phyloP scores from a whole-genome alignment of 2,113 vertebrate genomes.

The Hoplias malabaricus region DNA sequence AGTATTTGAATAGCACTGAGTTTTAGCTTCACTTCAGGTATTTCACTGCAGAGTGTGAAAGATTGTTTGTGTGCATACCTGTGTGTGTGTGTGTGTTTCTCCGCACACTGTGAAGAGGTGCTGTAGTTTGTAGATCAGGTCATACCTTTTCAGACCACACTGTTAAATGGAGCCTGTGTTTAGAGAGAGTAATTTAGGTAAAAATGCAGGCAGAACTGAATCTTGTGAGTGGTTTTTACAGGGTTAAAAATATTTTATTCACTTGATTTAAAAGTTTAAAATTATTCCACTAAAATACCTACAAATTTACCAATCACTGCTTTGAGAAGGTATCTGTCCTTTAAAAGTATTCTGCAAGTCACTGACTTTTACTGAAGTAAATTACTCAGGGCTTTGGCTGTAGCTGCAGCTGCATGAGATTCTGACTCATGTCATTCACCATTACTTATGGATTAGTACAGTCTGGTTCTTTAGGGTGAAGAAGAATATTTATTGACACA shows the following conservation, averaged over 20 bases:
- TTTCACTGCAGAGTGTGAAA: constrained; percentile 27
- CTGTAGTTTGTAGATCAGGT: constrained; percentile 13
- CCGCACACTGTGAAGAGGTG: constrained; percentile 30
- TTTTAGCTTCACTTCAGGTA: background rate
- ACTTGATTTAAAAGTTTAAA: no score
- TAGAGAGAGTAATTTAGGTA: constrained; percentile 32
- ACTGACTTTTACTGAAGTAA: background rate
- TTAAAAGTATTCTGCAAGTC: no score
- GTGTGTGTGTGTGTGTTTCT: constrained; percentile 30
- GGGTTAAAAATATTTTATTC: no score
- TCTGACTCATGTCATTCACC: constrained; percentile 17
- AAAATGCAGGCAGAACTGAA: background rate
- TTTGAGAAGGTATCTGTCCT: no score
- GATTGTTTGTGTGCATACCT: background rate
- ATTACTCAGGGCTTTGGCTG: background rate
- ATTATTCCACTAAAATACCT: no score
- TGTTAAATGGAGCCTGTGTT: constrained; percentile 39
- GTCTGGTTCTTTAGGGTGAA: constrained; percentile 32
- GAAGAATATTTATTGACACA: constrained; percentile 33
- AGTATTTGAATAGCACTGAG: no score
- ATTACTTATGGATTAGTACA: constrained; percentile 29
- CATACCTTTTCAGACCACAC: constrained; percentile 39
- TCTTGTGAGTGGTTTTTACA: no score
- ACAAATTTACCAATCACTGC: no score
- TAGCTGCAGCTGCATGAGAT: constrained; percentile 20